These are phyloP conservation scores for Siderastrea siderea DNA, from an alignment of 92 coral and sea anemone species.

Conservation along the genomic window DNA sequence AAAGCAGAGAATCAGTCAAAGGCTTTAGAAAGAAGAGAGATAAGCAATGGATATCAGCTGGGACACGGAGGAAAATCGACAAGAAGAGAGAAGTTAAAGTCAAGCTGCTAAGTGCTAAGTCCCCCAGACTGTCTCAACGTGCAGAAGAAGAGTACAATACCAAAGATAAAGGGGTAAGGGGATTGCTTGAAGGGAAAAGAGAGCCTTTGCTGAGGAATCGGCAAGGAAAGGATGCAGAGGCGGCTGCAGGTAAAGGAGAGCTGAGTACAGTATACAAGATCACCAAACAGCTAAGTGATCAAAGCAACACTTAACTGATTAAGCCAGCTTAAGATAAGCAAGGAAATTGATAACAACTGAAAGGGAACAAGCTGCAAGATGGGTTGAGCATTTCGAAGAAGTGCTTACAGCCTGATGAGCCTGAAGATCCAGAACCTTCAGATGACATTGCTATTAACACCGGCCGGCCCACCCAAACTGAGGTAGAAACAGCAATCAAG, in stretches of 20 bases:
- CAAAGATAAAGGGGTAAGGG: background rate
- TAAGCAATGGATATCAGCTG: conserved; percentile 45
- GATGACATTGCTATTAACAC: conserved; percentile 20
- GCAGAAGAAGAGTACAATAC: background rate
- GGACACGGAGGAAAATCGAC: too few relatives aligned
- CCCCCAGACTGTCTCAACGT: conserved; percentile 38
- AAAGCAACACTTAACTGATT: background rate
- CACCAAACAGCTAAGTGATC: conserved; percentile 8
- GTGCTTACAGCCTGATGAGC: conserved; percentile 42
- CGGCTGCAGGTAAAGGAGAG: conserved; percentile 3
- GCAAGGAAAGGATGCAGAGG: conserved; percentile 11
- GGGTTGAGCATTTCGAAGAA: conserved; percentile 49
- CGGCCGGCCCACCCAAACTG: conserved; percentile 5
- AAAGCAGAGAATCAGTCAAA: conserved; percentile 30
- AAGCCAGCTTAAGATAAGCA: conserved; percentile 52
- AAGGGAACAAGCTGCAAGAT: conserved; percentile 35
- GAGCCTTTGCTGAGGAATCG: background rate
- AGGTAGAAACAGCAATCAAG: conserved; percentile 24
- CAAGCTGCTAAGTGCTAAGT: conserved; percentile 23
- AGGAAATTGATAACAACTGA: conserved; percentile 36
- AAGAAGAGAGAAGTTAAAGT: conserved; percentile 23
- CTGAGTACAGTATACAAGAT: conserved; percentile 6
- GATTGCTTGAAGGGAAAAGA: background rate
- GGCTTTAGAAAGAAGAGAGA: conserved; percentile 35
- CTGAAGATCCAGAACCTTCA: conserved; percentile 45